These are phyloP conservation scores for Scatophagus argus DNA, from an alignment of 2,113 vertebrate species.

Conservation along the genomic window DNA sequence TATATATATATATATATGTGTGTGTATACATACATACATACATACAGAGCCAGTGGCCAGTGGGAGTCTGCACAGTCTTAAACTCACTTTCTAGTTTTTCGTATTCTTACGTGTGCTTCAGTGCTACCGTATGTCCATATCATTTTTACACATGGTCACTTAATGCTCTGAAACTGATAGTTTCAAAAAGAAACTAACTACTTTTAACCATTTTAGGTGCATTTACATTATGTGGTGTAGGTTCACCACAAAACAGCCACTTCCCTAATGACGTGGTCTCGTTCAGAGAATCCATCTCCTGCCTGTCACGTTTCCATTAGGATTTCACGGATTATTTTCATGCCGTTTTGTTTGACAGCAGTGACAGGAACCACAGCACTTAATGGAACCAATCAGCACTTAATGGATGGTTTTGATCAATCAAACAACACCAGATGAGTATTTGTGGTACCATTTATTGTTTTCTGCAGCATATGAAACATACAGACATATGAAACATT, in stretches of 20 bases:
- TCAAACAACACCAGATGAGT: not conserved
- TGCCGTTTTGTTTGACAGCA: not conserved
- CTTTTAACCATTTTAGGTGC: not conserved
- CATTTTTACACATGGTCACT: not conserved
- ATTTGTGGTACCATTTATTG: conserved; percentile 31
- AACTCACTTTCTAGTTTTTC: not conserved
- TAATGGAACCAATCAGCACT: not conserved
- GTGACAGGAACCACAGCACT: not conserved
- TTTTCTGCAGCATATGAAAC: not conserved
- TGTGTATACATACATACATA: too few species aligned
- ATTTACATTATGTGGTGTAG: not conserved
- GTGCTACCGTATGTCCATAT: not conserved
- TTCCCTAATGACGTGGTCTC: not conserved
- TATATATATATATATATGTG: too few species aligned
- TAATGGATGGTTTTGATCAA: not conserved
- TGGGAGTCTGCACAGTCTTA: too few species aligned
- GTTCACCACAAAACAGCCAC: not conserved
- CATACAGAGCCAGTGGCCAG: too few species aligned
- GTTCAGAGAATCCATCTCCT: not conserved
- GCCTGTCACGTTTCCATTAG: not conserved
- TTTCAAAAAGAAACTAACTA: not conserved
- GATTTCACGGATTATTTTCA: not conserved
- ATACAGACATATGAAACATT: not conserved
- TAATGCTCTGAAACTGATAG: not conserved
- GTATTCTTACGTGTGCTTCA: not conserved